Percentiles rank a stretch among this genome's conserved stretches.
These are phyloP conservation scores for Aradus depressus DNA, from an alignment of 2,888 invertebrate genomes.

Conservation along the genomic window DNA sequence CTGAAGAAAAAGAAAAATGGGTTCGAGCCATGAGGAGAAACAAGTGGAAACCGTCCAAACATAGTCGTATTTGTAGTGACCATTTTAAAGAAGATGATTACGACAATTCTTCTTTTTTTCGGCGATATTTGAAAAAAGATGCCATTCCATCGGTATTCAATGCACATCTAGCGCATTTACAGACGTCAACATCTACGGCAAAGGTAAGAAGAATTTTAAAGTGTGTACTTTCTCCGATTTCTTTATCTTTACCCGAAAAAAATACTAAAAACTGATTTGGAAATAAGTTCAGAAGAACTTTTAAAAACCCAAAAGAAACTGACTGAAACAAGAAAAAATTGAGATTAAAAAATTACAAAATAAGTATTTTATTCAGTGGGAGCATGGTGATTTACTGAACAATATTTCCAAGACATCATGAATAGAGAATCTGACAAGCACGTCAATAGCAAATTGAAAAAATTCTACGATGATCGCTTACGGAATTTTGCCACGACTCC, in stretches of 20 bases:
- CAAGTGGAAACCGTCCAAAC: conserved; percentile 19
- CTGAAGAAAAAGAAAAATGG: conserved; percentile 13
- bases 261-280: conserved; percentile 4
- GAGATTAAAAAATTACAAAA: conserved; percentile 1
- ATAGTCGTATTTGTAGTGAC: conserved; percentile 18
- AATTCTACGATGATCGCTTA: conserved; percentile 9
- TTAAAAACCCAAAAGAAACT: background rate
- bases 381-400: background rate
- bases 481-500: conserved; percentile 6
- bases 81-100: conserved; percentile 21
- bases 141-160: background rate
- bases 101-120: conserved; percentile 12
- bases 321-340: conserved; percentile 1
- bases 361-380: conserved; percentile 7
- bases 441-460: conserved; percentile 5
- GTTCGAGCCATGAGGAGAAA: conserved; percentile 12
- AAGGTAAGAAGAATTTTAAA: no score
- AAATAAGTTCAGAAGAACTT: background rate
- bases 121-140: conserved; percentile 7
- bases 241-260: background rate
- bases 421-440: background rate
- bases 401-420: conserved; percentile 11
- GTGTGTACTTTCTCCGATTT: no score
- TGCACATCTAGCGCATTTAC: background rate
- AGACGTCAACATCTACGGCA: background rate